These are phyloP conservation scores for Crotalus horridus DNA, from an alignment of 2,113 vertebrate genomes.

Conservation along the genomic window DNA sequence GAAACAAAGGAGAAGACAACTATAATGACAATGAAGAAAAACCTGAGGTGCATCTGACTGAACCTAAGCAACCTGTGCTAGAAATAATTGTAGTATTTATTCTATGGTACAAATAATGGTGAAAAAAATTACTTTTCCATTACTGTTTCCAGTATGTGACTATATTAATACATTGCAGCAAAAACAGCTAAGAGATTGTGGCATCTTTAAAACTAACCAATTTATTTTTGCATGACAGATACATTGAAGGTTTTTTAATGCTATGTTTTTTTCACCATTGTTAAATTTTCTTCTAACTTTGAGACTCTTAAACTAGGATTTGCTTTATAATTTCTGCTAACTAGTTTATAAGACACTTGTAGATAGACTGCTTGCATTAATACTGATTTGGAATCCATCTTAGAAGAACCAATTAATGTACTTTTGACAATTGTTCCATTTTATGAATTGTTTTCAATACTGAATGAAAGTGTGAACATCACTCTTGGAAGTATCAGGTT, in stretches of 20 bases:
- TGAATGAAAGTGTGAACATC: background rate
- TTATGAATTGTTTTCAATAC: background rate
- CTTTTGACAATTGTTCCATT: background rate
- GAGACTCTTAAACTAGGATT: background rate
- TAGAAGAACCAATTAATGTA: background rate
- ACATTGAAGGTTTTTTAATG: background rate
- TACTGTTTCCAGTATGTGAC: background rate
- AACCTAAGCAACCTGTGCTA: background rate
- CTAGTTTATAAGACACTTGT: background rate
- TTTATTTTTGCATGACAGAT: background rate
- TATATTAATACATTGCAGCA: background rate
- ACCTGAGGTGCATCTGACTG: background rate
- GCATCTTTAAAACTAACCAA: background rate
- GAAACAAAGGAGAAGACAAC: background rate
- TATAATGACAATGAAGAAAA: background rate
- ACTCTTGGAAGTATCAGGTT: background rate
- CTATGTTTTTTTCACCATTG: background rate
- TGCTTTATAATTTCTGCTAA: background rate
- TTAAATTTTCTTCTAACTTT: background rate
- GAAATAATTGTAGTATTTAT: no score
- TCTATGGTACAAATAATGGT: background rate
- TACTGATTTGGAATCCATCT: background rate
- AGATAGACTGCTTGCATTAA: background rate
- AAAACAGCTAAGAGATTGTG: background rate
- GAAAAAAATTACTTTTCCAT: background rate